phyloP scores from a whole-genome alignment of 2,797 vertebrate species.

The Enteromius radiatus region DNA sequence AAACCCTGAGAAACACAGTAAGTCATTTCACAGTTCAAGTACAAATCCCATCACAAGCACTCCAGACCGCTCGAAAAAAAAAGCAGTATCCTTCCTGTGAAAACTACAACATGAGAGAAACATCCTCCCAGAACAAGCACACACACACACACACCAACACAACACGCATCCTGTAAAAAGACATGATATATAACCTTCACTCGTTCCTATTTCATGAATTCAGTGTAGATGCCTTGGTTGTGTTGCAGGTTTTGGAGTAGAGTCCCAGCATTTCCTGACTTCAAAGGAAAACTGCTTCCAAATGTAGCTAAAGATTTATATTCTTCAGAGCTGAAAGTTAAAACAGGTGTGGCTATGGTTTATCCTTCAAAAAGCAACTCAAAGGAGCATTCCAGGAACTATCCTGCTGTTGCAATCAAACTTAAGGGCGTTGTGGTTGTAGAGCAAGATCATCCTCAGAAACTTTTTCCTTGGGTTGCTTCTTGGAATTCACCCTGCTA shows the following conservation, averaged over 20 bases:
- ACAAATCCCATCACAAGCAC: neutral
- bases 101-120: constrained; percentile 5
- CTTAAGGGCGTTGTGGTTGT: neutral
- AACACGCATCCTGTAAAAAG: constrained; percentile 3
- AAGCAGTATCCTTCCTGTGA: constrained; percentile 1
- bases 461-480: neutral
- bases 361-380: neutral
- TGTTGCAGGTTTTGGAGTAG: neutral
- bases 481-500: neutral
- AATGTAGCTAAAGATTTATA: neutral
- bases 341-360: neutral
- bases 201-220: neutral
- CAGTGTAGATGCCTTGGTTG: neutral
- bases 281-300: neutral
- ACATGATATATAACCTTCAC: constrained; percentile 3
- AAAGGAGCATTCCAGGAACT: neutral
- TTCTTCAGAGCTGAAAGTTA: neutral
- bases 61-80: neutral
- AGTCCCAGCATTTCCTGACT: neutral
- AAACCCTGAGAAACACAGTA: constrained; percentile 37
- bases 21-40: constrained; percentile 13
- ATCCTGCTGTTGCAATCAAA: neutral
- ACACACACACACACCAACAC: neutral
- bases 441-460: neutral
- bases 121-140: neutral